These are phyloP conservation scores for Tichodroma muraria DNA, from an alignment of 2,113 vertebrate species.

Conservation along the genomic window DNA sequence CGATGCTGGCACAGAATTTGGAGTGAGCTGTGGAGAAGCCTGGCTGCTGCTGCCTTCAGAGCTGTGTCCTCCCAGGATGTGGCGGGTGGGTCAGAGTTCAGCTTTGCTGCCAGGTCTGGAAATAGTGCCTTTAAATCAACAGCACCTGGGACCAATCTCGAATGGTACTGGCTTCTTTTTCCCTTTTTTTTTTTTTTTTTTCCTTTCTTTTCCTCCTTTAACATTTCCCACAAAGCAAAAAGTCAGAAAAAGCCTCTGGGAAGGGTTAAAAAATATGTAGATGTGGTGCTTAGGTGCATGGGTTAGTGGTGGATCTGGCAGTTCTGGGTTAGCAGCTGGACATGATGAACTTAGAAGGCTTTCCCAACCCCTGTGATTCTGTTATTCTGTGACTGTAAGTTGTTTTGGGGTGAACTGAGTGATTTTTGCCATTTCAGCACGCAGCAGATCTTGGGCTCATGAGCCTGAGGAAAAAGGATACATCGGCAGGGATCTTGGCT, in stretches of 20 bases:
- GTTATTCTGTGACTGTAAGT: background rate
- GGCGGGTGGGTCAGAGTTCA: background rate
- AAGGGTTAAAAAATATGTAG: background rate
- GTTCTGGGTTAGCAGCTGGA: background rate
- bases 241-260: background rate
- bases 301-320: background rate
- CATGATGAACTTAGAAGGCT: background rate
- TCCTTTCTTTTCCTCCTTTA: no score
- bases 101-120: background rate
- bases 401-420: background rate
- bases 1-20: fast-evolving
- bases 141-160: background rate
- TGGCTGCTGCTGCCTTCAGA: background rate
- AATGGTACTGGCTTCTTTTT: background rate
- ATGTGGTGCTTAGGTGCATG: no score
- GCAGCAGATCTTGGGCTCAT: background rate
- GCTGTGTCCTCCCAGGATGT: background rate
- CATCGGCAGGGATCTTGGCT: background rate
- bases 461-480: background rate
- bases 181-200: no score
- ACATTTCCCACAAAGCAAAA: background rate
- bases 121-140: background rate
- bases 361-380: background rate
- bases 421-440: background rate
- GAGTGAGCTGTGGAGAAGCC: background rate